Percentiles rank a stretch among this genome's conserved stretches.
Conservation (phyloP, 2,888 invertebrate species). For the Myopa testacea region DNA sequence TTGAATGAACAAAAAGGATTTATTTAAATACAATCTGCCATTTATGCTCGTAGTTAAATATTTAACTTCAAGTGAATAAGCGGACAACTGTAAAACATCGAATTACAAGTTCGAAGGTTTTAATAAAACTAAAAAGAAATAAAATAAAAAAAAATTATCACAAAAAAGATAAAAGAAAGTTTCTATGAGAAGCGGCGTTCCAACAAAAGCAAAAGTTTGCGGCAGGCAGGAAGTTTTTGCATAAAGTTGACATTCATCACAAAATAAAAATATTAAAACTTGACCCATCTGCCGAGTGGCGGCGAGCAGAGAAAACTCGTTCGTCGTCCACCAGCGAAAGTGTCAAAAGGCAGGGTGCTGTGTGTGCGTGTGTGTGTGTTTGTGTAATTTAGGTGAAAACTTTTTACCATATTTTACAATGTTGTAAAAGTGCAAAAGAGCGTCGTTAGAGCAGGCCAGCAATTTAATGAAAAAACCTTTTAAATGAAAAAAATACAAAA, state of each 20-base stretch:
- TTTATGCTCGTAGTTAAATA: no score
- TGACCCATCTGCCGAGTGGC: no score
- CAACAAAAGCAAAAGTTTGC: slow-evolving; percentile 7
- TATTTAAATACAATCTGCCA: no score
- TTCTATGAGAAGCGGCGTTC: background rate
- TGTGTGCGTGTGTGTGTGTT: slow-evolving; percentile 1
- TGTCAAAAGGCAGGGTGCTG: slow-evolving; percentile 1
- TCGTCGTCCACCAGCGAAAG: slow-evolving; percentile 16
- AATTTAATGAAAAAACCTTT: background rate
- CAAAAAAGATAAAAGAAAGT: background rate
- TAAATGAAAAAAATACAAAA: background rate
- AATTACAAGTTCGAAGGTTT: background rate
- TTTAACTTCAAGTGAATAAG: no score
- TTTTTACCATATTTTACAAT: slow-evolving; percentile 29
- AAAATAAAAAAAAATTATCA: background rate
- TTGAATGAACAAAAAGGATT: no score
- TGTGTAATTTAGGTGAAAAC: slow-evolving; percentile 25
- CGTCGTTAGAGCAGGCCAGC: background rate
- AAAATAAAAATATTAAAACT: no score
- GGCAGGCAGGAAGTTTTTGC: slow-evolving; percentile 17
- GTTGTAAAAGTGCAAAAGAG: background rate
- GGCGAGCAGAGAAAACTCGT: no score
- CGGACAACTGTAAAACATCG: no score
- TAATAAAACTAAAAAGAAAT: background rate
- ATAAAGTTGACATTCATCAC: slow-evolving; percentile 10